Base-by-base conservation (phyloP, 1,140 invertebrate species). In the Drosophila teissieri region DNA sequence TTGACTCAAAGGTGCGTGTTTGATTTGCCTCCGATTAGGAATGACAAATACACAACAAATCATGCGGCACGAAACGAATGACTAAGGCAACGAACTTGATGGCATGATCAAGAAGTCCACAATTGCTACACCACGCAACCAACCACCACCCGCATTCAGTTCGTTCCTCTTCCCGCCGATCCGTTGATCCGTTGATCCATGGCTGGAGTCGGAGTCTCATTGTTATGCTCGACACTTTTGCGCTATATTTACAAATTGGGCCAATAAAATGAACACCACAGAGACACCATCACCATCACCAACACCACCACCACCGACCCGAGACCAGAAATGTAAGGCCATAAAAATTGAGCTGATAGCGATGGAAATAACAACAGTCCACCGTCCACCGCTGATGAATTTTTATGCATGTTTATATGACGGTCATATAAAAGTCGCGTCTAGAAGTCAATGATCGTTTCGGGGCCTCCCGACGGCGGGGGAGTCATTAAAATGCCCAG, bases 201-300 rank as follows among this genome's bases (percentile, higher is more conserved):
- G 15, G 37, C 58, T 22, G 48, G 22, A 48, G 45, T 40, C 83
- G 48, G 22, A 48, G 45, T 40, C 83, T 89, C 84, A 89, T 89
- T 89, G 73, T 80, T 89, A 89, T 89, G 84, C 84, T 73, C 80
- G 63, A 89, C 84, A 89, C 80, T 90, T 89, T 78, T 89, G 77
- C 80, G 84, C 84, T 84, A 90, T 89, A 90, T 88, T 89, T 80
- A 89, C 84, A 89, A 89, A 90, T 89, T 89, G 84, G 84, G 84
- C 84, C 84, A 89, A 89, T 89, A 89, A 89, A 89, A 89, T 78
- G 77, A 89, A 89, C 84, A 89, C 84, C 80, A 88, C 19, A 19
- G 19, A 60, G 52, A 51, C 65, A 76, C 36, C 11, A 48, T 44
- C 65, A 76, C 36, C 11, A 8, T 7, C 67, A n/a, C n/a, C n/a